These are phyloP conservation scores for Lipophrys pholis DNA, from an alignment of 2,113 vertebrate genomes.

Conservation along the genomic window DNA sequence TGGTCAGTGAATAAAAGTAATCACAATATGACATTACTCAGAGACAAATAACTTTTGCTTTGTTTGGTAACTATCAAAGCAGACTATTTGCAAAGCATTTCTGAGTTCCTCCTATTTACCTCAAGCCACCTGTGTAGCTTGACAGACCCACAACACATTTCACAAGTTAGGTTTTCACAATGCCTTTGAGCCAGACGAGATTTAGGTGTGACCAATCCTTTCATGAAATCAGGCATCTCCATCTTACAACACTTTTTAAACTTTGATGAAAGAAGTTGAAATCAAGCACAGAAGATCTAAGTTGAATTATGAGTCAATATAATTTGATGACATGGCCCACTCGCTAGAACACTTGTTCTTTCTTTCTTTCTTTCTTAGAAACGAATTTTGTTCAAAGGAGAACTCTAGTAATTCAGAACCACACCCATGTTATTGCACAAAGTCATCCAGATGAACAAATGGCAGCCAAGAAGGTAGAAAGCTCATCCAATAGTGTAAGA, in stretches of 20 bases:
- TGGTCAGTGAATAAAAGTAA: too few relatives aligned
- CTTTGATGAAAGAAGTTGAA: neutral
- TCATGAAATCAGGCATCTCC: neutral
- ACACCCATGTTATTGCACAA: constrained; percentile 29
- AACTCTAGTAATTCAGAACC: neutral
- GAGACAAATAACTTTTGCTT: neutral
- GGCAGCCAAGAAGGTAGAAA: neutral
- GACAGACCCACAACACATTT: neutral
- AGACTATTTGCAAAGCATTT: neutral
- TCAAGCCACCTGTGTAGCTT: neutral
- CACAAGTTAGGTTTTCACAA: neutral
- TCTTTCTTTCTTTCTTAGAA: constrained; percentile 2
- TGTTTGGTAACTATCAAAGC: neutral
- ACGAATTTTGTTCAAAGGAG: neutral
- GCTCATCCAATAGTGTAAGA: neutral
- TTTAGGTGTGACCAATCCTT: neutral
- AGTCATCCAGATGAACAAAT: neutral
- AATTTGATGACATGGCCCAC: neutral
- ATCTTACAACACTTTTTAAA: neutral
- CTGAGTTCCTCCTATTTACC: constrained; percentile 1
- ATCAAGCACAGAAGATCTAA: neutral
- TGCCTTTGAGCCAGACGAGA: neutral
- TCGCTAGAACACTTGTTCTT: neutral
- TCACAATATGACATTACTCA: neutral
- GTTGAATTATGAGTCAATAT: too few relatives aligned